These are phyloP conservation scores for Protomyctophum bolini DNA, from an alignment of 2,113 vertebrate species.

Conservation along the genomic window DNA sequence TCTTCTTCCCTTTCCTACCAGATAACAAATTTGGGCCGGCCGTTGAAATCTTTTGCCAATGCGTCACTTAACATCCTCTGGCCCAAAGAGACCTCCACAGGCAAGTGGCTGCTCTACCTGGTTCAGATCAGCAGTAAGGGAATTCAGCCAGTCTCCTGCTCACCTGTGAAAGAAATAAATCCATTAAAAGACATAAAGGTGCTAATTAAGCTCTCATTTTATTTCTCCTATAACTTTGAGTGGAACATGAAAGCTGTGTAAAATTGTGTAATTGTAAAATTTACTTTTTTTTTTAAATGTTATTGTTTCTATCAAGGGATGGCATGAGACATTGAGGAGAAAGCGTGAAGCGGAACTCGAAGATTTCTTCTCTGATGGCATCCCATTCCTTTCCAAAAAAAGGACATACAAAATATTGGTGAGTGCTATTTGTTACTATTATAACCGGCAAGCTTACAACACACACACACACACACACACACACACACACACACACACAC, in stretches of 20 bases:
- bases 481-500: background rate
- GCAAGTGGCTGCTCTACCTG: conserved; percentile 91
- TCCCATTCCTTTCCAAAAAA: conserved; percentile 77
- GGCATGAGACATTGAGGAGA: conserved; percentile 68
- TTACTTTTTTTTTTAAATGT: background rate
- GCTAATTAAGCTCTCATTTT: background rate
- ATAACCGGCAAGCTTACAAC: no score
- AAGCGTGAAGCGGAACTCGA: conserved; percentile 80
- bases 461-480: no score
- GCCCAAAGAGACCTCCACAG: conserved; percentile 87
- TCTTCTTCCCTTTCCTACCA: conserved; percentile 42
- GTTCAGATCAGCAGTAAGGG: conserved; percentile 83
- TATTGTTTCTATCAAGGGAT: conserved; percentile 67
- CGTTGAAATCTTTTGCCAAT: conserved; percentile 87
- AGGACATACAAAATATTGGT: conserved; percentile 89
- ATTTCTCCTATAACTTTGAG: background rate
- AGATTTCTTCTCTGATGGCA: conserved; percentile 64
- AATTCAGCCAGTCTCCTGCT: conserved; percentile 82
- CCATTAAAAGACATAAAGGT: conserved; percentile 73
- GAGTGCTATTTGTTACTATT: conserved; percentile 42
- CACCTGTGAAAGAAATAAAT: conserved; percentile 81
- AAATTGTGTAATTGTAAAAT: background rate
- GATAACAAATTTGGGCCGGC: conserved; percentile 89
- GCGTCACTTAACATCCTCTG: conserved; percentile 89
- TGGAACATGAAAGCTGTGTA: background rate